Percentiles rank a stretch among this genome's conserved stretches.
phyloP scores from a whole-genome alignment of 2,113 vertebrate species.

The Onychorhynchus coronatus region DNA sequence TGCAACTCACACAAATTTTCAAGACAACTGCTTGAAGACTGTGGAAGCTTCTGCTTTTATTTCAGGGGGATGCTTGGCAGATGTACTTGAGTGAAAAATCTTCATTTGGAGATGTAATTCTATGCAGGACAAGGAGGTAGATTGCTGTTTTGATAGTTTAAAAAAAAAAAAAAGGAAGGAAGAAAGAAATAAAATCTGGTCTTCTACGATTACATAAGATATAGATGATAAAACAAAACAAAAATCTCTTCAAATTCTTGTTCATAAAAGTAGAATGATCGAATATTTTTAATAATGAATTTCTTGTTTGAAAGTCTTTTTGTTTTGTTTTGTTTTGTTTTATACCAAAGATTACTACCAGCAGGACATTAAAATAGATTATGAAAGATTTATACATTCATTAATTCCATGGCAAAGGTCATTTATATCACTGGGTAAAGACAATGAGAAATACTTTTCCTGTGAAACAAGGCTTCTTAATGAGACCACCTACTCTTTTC shows the following conservation, averaged over 20 bases:
- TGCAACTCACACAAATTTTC: not conserved
- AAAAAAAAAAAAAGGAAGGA: not conserved
- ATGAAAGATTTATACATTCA: conserved; percentile 68
- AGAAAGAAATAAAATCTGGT: not conserved
- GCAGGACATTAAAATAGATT: conserved; percentile 61
- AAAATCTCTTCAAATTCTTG: not conserved
- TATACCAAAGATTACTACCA: conserved; percentile 53
- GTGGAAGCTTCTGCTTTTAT: not conserved
- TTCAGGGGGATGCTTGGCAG: not conserved
- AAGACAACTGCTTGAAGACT: not conserved
- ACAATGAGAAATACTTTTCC: conserved; percentile 51
- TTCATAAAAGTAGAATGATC: not conserved
- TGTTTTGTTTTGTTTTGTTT: not conserved
- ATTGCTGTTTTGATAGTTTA: not conserved
- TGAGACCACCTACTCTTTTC: conserved; percentile 65
- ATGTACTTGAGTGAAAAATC: not conserved
- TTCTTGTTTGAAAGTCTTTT: not conserved
- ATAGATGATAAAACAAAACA: not conserved
- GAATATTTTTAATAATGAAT: not conserved
- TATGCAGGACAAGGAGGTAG: not conserved
- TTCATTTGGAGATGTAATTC: not conserved
- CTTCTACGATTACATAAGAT: not conserved
- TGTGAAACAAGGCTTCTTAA: conserved; percentile 57
- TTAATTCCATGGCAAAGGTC: conserved; percentile 64
- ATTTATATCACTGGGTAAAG: conserved; percentile 53